Conservation (phyloP, 92 coral and sea anemone species). For the Porites divaricata region DNA sequence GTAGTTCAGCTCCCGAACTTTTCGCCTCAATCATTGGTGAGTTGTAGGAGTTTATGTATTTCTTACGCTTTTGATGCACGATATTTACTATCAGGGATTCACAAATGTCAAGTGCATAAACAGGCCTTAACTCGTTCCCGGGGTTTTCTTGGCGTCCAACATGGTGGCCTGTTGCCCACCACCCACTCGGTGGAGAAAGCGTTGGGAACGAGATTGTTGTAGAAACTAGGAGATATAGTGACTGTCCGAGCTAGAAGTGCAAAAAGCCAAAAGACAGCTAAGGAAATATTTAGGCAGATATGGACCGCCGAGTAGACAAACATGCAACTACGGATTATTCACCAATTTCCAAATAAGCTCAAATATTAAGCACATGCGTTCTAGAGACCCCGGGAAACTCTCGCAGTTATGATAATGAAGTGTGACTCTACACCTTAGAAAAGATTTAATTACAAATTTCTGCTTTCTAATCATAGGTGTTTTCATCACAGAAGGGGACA, state of each 20-base stretch:
- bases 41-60: no score
- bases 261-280: not conserved
- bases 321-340: not conserved
- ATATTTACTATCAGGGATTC: no score
- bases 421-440: not conserved
- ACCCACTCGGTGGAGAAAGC: conserved; percentile 12
- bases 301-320: not conserved
- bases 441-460: not conserved
- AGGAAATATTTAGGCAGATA: no score
- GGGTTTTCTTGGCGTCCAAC: no score
- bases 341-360: not conserved
- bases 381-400: no score
- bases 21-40: conserved; percentile 84
- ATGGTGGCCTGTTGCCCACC: not conserved
- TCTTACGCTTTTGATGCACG: no score
- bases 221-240: conserved; percentile 12
- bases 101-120: no score
- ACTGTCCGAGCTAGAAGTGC: conserved; percentile 4
- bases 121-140: no score
- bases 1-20: conserved; percentile 89
- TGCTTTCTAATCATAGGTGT: conserved; percentile 68
- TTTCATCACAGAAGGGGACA: conserved; percentile 95
- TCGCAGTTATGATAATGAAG: no score
- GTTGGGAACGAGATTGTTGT: conserved; percentile 23
- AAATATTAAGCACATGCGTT: no score